Evolutionary conservation across 2,888 invertebrate genomes (phyloP).

Genomic region (Merodon equestris): DNA sequence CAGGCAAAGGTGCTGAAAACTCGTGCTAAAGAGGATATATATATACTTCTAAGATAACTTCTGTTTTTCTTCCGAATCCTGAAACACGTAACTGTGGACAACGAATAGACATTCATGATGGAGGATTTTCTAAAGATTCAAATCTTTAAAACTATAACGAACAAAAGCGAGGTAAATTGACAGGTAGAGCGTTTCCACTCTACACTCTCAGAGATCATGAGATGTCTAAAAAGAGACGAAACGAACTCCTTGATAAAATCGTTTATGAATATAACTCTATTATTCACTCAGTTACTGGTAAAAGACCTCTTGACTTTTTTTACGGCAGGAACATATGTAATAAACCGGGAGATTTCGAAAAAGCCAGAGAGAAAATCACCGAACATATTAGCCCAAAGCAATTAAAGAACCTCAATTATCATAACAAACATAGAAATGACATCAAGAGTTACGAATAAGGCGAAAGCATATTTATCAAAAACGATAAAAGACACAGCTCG

Average conservation of each 20-base stretch:
- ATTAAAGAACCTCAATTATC: constrained; percentile 31
- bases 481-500: constrained; percentile 35
- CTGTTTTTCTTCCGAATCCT: constrained; percentile 13
- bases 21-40: constrained; percentile 29
- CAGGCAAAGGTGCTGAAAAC: constrained; percentile 21
- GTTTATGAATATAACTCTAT: constrained; percentile 45
- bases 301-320: constrained; percentile 51
- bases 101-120: constrained; percentile 37
- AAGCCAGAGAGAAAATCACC: constrained; percentile 26
- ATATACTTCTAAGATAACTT: constrained; percentile 17
- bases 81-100: constrained; percentile 34
- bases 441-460: constrained; percentile 33
- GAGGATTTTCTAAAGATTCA: constrained; percentile 31
- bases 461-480: constrained; percentile 33
- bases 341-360: constrained; percentile 43
- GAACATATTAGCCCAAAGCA: constrained; percentile 42
- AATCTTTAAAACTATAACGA: constrained; percentile 23
- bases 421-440: constrained; percentile 42
- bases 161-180: constrained; percentile 49
- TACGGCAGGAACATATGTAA: constrained; percentile 30
- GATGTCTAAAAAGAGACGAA: constrained; percentile 32
- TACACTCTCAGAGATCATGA: constrained; percentile 41
- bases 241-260: constrained; percentile 19
- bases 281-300: constrained; percentile 46
- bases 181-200: constrained; percentile 53